A percentile compares a stretch with the other conserved stretches of the same genome.
phyloP scores from a whole-genome alignment of 2,797 vertebrate species.

The Sebastes kiyomatsui region DNA sequence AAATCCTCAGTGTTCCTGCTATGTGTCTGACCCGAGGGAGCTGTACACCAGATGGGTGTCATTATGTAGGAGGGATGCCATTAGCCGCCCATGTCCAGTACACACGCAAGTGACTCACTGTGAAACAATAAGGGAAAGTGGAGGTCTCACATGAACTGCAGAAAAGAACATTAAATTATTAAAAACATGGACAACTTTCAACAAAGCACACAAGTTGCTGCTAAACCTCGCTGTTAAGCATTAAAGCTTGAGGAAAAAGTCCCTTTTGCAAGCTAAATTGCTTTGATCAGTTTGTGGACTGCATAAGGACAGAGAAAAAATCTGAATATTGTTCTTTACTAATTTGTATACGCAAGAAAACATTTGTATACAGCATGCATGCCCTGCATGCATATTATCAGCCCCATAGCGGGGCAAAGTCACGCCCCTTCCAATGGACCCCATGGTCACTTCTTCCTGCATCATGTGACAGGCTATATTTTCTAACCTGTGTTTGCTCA shows the following conservation, averaged over 20 bases:
- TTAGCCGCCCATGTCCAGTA: slow-evolving; percentile 24
- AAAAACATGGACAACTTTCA: neutral
- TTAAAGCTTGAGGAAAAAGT: neutral
- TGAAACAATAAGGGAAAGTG: slow-evolving; percentile 22
- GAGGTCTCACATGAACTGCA: neutral
- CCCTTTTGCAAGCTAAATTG: neutral
- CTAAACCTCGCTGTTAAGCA: neutral
- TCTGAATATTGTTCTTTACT: too few relatives aligned
- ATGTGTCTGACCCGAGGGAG: slow-evolving; percentile 47
- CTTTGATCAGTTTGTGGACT: neutral
- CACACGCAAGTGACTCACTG: slow-evolving; percentile 21
- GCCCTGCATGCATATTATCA: neutral
- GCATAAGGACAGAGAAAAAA: too few relatives aligned
- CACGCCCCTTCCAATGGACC: too few relatives aligned
- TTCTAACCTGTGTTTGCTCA: slow-evolving; percentile 12
- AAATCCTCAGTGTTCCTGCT: slow-evolving; percentile 38
- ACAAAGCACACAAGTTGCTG: slow-evolving; percentile 9
- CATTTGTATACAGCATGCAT: too few relatives aligned
- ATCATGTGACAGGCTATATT: neutral
- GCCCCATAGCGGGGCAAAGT: neutral
- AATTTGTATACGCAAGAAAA: too few relatives aligned
- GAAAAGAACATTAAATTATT: slow-evolving; percentile 7
- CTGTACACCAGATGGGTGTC: slow-evolving; percentile 62
- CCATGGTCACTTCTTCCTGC: neutral
- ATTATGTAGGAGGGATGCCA: slow-evolving; percentile 58